Percentiles rank a stretch among this genome's conserved stretches.
Evolutionary conservation across 2,113 vertebrate genomes (phyloP).

Genomic region (Aphyosemion australe): DNA sequence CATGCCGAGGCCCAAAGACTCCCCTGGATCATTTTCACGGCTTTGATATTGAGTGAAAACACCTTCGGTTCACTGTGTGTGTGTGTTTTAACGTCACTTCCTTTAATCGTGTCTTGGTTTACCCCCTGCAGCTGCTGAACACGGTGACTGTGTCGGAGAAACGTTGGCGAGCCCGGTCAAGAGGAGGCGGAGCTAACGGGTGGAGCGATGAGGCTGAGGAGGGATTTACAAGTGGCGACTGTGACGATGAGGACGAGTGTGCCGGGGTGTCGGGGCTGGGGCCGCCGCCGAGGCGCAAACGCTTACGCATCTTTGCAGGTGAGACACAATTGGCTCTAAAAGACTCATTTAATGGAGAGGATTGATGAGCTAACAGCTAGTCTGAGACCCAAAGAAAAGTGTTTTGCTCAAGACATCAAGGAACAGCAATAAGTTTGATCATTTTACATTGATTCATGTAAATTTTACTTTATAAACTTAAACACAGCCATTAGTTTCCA

Average conservation of each 20-base stretch:
- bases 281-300: conserved; percentile 74
- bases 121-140: conserved; percentile 70
- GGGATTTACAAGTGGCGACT: conserved; percentile 79
- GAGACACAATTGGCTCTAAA: conserved; percentile 20
- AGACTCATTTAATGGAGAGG: no score
- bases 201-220: conserved; percentile 70
- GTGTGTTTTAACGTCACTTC: not conserved
- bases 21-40: conserved; percentile 48
- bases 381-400: no score
- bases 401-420: no score
- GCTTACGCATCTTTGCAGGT: conserved; percentile 81
- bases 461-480: no score
- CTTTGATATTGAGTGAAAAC: conserved; percentile 30
- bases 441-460: no score
- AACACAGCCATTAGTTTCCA: no score
- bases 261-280: conserved; percentile 77
- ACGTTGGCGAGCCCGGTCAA: conserved; percentile 73
- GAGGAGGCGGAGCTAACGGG: conserved; percentile 35
- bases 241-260: conserved; percentile 83
- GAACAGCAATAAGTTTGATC: no score
- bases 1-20: conserved; percentile 32
- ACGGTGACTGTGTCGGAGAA: conserved; percentile 77
- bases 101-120: conserved; percentile 41
- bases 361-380: no score
- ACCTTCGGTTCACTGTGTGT: conserved; percentile 17